These are phyloP conservation scores for Apteryx mantelli DNA, from an alignment of 2,113 vertebrate species.

Conservation along the genomic window DNA sequence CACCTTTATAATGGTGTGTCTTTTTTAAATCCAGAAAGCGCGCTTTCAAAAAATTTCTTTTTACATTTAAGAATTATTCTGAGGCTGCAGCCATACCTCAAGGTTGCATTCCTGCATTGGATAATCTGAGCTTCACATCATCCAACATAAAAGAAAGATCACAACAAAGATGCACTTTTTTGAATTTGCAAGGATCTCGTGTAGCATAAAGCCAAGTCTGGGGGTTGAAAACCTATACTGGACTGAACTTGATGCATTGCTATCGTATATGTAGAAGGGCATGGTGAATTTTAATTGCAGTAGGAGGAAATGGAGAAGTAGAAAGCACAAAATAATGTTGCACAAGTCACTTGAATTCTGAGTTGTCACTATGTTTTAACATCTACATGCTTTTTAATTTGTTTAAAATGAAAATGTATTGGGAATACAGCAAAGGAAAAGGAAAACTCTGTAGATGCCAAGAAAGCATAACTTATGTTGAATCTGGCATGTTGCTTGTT, in stretches of 20 bases:
- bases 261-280: conserved; percentile 29
- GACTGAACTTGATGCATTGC: conserved; percentile 53
- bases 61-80: conserved; percentile 57
- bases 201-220: conserved; percentile 28
- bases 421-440: background rate
- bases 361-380: conserved; percentile 60
- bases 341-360: conserved; percentile 74
- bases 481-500: conserved; percentile 18
- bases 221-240: background rate
- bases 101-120: conserved; percentile 43
- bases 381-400: conserved; percentile 60
- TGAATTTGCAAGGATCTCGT: conserved; percentile 6
- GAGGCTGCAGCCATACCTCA: conserved; percentile 55
- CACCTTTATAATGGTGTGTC: conserved; percentile 32
- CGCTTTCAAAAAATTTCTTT: background rate
- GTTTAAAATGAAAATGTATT: conserved; percentile 39
- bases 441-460: background rate
- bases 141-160: conserved; percentile 26
- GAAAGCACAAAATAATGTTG: conserved; percentile 76
- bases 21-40: conserved; percentile 59
- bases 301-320: conserved; percentile 50
- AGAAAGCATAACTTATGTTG: conserved; percentile 39
- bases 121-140: conserved; percentile 60
- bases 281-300: conserved; percentile 46
- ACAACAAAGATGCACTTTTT: conserved; percentile 46